phyloP scores from a whole-genome alignment of 2,888 invertebrate genomes.

The Morpho deidamia region DNA sequence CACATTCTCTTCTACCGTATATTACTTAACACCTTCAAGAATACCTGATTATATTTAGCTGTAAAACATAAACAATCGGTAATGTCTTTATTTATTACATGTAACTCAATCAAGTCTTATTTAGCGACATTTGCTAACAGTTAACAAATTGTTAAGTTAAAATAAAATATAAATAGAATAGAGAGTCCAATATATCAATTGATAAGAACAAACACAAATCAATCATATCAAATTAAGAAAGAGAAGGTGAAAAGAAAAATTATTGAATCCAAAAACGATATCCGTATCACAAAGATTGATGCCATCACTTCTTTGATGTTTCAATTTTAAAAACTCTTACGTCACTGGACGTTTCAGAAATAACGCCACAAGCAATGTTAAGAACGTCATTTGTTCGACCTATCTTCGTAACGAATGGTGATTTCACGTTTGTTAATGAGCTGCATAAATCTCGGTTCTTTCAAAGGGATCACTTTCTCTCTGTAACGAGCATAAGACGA shows the following conservation, averaged over 20 bases:
- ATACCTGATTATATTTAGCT: conserved; percentile 23
- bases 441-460: conserved; percentile 39
- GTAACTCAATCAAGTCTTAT: no score
- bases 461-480: conserved; percentile 50
- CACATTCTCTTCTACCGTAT: conserved; percentile 17
- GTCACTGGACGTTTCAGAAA: conserved; percentile 25
- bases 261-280: conserved; percentile 17
- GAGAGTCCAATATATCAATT: neutral
- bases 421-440: conserved; percentile 36
- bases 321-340: conserved; percentile 32
- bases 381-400: conserved; percentile 33
- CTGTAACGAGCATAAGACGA: conserved; percentile 36
- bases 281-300: conserved; percentile 23
- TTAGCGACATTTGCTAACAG: no score
- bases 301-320: conserved; percentile 30
- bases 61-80: conserved; percentile 15
- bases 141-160: no score
- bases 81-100: conserved; percentile 7
- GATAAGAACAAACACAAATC: neutral
- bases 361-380: conserved; percentile 17
- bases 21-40: conserved; percentile 23
- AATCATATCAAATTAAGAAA: conserved; percentile 7
- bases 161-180: no score
- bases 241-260: conserved; percentile 14
- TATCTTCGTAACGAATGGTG: conserved; percentile 39